Conservation (phyloP, 2,113 vertebrate species). For the Tenebrosternarchus preto region DNA sequence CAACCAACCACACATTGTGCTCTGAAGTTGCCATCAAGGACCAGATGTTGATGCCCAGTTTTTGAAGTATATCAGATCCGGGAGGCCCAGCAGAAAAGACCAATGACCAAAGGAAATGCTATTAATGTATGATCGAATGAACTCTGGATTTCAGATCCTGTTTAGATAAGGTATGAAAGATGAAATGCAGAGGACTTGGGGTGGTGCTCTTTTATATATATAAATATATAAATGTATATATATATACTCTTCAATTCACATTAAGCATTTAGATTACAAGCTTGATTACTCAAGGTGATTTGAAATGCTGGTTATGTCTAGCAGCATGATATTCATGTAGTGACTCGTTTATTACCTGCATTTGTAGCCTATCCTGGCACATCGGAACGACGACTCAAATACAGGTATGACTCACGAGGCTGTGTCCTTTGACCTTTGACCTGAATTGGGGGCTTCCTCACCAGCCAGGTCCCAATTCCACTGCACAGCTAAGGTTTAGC, state of each 20-base stretch:
- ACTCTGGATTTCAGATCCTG: slow-evolving; percentile 20
- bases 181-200: neutral
- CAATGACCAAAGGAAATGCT: slow-evolving; percentile 62
- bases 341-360: slow-evolving; percentile 25
- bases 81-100: slow-evolving; percentile 42
- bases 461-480: neutral
- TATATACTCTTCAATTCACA: neutral
- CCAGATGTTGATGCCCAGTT: slow-evolving; percentile 67
- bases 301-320: neutral
- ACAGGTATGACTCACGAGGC: slow-evolving; percentile 49
- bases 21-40: slow-evolving; percentile 75
- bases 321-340: neutral
- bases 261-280: neutral
- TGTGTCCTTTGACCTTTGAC: slow-evolving; percentile 53
- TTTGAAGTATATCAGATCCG: slow-evolving; percentile 73
- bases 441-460: slow-evolving; percentile 44
- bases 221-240: neutral
- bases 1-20: slow-evolving; percentile 72
- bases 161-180: slow-evolving; percentile 29
- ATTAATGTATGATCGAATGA: slow-evolving; percentile 49
- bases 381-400: slow-evolving; percentile 42
- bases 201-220: too few species aligned
- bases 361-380: neutral
- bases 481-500: slow-evolving; percentile 15
- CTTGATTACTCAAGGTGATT: neutral